A percentile compares a stretch with the other conserved stretches of the same genome.
Evolutionary conservation across 2,888 invertebrate genomes (phyloP).

Genomic region (Sabellastarte sp.): DNA sequence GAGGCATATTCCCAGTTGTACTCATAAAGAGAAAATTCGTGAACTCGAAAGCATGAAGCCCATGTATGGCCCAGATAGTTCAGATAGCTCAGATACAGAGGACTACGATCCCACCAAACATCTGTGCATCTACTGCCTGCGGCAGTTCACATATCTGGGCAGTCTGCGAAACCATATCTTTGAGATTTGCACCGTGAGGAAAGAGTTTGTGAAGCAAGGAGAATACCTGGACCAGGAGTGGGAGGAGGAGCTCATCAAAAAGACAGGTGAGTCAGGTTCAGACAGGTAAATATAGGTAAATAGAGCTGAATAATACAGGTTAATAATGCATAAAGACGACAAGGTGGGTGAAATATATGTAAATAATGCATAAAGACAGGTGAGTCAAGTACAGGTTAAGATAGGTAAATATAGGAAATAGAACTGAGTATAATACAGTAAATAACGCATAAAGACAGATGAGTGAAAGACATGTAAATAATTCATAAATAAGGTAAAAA

Average conservation of each 20-base stretch:
- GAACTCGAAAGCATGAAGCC: conserved; percentile 5
- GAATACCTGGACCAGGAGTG: conserved; percentile 25
- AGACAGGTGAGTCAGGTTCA: conserved; percentile 1
- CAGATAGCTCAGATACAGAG: conserved; percentile 3
- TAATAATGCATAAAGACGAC: no score
- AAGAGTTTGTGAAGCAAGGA: conserved; percentile 25
- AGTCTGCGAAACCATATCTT: conserved; percentile 54
- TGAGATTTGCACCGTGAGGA: conserved; percentile 48
- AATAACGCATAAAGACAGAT: no score
- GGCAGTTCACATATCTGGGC: conserved; percentile 54
- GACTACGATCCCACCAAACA: conserved; percentile 26
- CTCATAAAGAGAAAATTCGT: conserved; percentile 22
- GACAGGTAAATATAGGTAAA: no score
- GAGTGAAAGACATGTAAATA: no score
- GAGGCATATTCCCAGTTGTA: conserved; percentile 38
- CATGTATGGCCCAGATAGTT: neutral
- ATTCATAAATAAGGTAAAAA: no score
- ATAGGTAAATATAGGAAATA: no score
- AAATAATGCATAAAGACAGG: no score
- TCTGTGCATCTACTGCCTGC: conserved; percentile 51
- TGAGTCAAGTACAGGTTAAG: no score
- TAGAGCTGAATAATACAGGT: no score
- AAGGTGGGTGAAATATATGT: no score
- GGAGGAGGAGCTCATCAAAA: conserved; percentile 21
- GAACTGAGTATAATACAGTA: no score